phyloP scores from a whole-genome alignment of 2,113 vertebrate genomes.

The Rhombomys opimus region DNA sequence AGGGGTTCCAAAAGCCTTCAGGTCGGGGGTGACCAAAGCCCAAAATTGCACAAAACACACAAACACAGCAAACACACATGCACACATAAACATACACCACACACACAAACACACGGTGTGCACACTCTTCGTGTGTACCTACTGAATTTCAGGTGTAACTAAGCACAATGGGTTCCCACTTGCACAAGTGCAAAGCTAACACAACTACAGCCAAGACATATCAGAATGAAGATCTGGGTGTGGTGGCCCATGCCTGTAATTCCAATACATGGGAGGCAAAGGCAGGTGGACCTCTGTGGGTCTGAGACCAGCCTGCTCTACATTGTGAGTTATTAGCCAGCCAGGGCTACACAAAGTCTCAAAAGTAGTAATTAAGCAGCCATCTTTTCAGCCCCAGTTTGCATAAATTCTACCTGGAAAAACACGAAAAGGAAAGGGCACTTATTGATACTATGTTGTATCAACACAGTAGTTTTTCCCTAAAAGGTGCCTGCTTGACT shows the following conservation, averaged over 20 bases:
- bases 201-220: not conserved
- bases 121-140: too few species aligned
- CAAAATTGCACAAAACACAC: too few species aligned
- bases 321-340: not conserved
- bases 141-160: not conserved
- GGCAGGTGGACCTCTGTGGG: not conserved
- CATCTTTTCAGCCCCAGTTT: not conserved
- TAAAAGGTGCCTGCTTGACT: not conserved
- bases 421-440: not conserved
- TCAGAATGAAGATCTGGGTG: too few species aligned
- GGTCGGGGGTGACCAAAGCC: too few species aligned
- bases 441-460: not conserved
- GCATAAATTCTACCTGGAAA: too few species aligned
- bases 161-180: not conserved
- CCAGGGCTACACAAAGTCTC: not conserved
- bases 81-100: too few species aligned
- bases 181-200: not conserved
- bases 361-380: not conserved
- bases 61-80: too few species aligned
- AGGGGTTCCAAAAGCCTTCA: too few species aligned
- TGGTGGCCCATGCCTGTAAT: not conserved
- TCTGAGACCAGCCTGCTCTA: not conserved
- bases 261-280: not conserved
- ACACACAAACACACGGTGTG: too few species aligned
- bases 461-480: not conserved